phyloP scores from a whole-genome alignment of 1,140 invertebrate genomes.

The Drosophila chauvacae region DNA sequence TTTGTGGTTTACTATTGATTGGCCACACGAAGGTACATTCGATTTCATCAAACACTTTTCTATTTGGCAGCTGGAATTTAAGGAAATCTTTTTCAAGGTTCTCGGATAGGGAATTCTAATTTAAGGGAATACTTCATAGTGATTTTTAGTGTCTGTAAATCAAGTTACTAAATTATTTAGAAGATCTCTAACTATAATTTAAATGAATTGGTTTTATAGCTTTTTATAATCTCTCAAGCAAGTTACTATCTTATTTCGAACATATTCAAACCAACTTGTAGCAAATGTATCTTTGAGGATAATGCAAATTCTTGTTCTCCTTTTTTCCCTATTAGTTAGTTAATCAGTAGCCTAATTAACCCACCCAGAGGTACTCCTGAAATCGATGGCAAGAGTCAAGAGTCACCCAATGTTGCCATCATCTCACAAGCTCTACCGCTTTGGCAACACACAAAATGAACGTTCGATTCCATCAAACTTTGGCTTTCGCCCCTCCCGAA shows the following conservation, averaged over 20 bases:
- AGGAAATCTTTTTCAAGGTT: neutral
- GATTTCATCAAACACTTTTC: conserved; percentile 10
- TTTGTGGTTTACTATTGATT: neutral
- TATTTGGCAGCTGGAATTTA: neutral
- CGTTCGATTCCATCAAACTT: conserved; percentile 43
- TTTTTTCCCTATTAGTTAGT: too few relatives aligned
- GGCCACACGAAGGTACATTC: conserved; percentile 12
- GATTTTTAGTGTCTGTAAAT: neutral
- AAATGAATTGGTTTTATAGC: too few relatives aligned
- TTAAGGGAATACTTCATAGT: too few relatives aligned
- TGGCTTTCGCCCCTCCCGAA: neutral
- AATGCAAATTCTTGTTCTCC: too few relatives aligned
- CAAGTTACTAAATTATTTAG: neutral
- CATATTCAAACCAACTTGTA: too few relatives aligned
- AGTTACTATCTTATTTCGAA: too few relatives aligned
- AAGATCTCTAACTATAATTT: too few relatives aligned
- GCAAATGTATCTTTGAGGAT: too few relatives aligned
- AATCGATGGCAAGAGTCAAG: neutral
- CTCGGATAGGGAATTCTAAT: neutral
- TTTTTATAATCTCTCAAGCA: too few relatives aligned
- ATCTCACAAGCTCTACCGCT: neutral
- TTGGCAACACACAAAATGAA: conserved; percentile 25
- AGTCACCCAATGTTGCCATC: neutral
- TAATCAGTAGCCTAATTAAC: neutral
- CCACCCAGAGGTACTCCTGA: too few relatives aligned